Percentiles rank a stretch among this genome's conserved stretches.
phyloP scores from a whole-genome alignment of 1,140 invertebrate species.

The Lycorma delicatula region DNA sequence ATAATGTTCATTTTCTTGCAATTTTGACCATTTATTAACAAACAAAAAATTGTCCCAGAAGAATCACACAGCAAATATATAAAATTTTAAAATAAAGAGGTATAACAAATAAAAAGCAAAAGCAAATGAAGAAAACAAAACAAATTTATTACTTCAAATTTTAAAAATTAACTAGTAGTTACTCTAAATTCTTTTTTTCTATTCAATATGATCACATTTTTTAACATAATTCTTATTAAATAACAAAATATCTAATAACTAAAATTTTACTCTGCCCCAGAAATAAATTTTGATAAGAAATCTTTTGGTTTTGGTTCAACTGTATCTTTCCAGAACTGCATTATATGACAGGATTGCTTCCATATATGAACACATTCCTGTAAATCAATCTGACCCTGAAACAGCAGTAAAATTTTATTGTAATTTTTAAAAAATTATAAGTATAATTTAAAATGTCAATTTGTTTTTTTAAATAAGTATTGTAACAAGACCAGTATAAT shows the following conservation, averaged over 20 bases:
- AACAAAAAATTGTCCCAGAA: no score
- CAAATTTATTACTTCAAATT: no score
- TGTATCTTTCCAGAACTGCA: slow-evolving; percentile 80
- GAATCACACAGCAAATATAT: no score
- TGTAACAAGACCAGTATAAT: not conserved
- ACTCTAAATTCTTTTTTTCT: no score
- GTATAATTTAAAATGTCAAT: not conserved
- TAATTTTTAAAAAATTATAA: not conserved
- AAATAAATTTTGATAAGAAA: slow-evolving; percentile 83
- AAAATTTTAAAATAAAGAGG: no score
- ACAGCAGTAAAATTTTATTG: slow-evolving; percentile 5
- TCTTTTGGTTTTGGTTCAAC: slow-evolving; percentile 75
- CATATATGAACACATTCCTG: slow-evolving; percentile 75
- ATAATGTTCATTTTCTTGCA: no score
- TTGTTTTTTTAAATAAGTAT: not conserved
- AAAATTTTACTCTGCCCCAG: slow-evolving; percentile 20
- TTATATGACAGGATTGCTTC: slow-evolving; percentile 80
- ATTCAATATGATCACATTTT: no score
- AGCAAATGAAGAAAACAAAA: no score
- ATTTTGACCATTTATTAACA: no score
- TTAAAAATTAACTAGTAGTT: no score
- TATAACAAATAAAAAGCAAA: no score
- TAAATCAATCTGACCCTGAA: slow-evolving; percentile 63
- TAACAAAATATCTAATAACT: not conserved
- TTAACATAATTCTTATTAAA: no score